Conservation (phyloP, 2,888 invertebrate genomes). For the Lochmaea crataegi region DNA sequence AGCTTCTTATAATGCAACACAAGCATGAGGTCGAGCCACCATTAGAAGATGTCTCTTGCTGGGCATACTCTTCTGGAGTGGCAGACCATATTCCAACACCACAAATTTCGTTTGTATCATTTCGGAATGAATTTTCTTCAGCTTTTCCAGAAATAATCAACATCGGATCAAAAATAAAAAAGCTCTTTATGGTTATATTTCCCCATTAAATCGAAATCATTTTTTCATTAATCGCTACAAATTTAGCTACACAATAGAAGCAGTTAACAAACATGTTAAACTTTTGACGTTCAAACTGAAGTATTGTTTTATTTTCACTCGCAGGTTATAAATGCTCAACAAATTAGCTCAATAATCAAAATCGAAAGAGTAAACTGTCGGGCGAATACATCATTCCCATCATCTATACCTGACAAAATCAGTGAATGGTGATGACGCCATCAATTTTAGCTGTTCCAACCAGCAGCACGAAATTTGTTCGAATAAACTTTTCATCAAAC, state of each 20-base stretch:
- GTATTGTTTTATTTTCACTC: neutral
- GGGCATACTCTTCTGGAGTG: too few relatives aligned
- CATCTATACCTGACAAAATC: slow-evolving; percentile 31
- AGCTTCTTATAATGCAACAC: too few relatives aligned
- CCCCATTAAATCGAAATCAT: too few relatives aligned
- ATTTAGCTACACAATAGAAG: neutral
- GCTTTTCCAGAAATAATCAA: too few relatives aligned
- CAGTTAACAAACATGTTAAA: neutral
- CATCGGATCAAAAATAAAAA: too few relatives aligned
- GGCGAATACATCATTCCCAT: slow-evolving; percentile 17
- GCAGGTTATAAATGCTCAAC: neutral
- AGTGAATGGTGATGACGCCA: slow-evolving; percentile 11
- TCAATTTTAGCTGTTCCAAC: slow-evolving; percentile 2
- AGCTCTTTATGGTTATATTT: too few relatives aligned
- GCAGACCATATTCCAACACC: too few relatives aligned
- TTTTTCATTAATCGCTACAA: too few relatives aligned
- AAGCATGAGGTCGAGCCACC: too few relatives aligned
- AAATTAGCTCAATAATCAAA: neutral
- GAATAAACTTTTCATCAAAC: neutral
- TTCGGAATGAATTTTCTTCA: too few relatives aligned
- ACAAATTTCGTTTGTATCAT: too few relatives aligned
- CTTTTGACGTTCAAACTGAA: neutral
- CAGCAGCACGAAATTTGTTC: neutral
- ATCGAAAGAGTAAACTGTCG: slow-evolving; percentile 10
- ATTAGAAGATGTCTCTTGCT: too few relatives aligned